Percentiles rank a stretch among this genome's conserved stretches.
These are phyloP conservation scores for Mimas tiliae DNA, from an alignment of 2,888 invertebrate genomes.

Conservation along the genomic window DNA sequence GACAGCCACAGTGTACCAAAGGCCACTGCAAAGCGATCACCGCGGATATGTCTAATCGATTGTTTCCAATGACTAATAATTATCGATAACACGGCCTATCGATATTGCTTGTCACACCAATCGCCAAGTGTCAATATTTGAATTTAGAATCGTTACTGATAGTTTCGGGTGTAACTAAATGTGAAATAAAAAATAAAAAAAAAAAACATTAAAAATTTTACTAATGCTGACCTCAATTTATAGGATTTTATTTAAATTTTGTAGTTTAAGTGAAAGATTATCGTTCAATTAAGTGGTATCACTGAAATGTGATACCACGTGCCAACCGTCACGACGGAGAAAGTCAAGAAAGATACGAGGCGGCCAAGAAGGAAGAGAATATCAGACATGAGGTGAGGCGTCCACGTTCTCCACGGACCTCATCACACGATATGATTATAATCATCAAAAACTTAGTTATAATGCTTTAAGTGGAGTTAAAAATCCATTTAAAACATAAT, in stretches of 20 bases:
- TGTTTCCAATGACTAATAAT: slow-evolving; percentile 22
- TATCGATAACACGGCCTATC: slow-evolving; percentile 14
- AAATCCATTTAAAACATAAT: no score
- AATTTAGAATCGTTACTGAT: background rate
- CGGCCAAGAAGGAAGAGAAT: slow-evolving; percentile 72
- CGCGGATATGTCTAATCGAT: slow-evolving; percentile 26
- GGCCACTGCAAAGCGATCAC: slow-evolving; percentile 58
- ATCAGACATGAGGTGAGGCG: slow-evolving; percentile 77
- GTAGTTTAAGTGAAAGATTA: background rate
- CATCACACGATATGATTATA: background rate
- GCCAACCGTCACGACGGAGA: slow-evolving; percentile 69
- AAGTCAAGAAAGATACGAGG: slow-evolving; percentile 63
- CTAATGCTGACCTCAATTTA: background rate
- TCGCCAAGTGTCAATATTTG: background rate
- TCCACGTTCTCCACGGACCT: background rate
- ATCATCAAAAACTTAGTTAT: background rate
- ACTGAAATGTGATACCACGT: slow-evolving; percentile 80
- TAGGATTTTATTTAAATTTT: background rate
- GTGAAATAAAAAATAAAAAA: background rate
- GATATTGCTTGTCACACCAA: background rate
- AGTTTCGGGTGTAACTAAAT: background rate
- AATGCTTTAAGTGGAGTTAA: no score
- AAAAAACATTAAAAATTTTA: no score
- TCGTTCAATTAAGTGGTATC: slow-evolving; percentile 64
- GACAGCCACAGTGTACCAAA: slow-evolving; percentile 62